A percentile compares a stretch with the other conserved stretches of the same genome.
Conservation (phyloP, 2,797 vertebrate genomes). For the Discoglossus pictus region DNA sequence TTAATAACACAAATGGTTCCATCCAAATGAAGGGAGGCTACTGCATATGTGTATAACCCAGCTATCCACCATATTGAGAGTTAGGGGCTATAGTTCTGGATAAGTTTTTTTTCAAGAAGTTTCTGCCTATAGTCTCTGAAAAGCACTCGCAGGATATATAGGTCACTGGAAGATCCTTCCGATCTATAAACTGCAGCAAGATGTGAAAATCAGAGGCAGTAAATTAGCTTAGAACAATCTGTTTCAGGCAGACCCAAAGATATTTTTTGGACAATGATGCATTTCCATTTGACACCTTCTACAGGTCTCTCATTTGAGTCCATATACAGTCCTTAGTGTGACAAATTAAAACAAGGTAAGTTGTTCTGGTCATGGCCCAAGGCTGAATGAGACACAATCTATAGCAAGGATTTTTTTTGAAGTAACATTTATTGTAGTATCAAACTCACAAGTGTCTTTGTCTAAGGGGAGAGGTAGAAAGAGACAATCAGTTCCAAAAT, state of each 20-base stretch:
- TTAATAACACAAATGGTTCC: no score
- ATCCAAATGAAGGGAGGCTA: no score
- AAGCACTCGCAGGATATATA: no score
- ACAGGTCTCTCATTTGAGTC: neutral
- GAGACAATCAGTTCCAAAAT: slow-evolving; percentile 64
- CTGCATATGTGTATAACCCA: no score
- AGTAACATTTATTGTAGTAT: slow-evolving; percentile 45
- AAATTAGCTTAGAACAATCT: neutral
- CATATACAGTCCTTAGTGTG: no score
- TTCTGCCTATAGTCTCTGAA: no score
- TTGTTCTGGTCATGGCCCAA: neutral
- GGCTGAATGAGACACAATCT: neutral
- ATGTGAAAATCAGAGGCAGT: no score
- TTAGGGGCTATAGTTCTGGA: no score
- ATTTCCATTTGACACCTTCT: neutral
- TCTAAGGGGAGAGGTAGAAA: slow-evolving; percentile 55
- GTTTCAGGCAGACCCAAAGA: neutral
- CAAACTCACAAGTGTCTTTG: slow-evolving; percentile 59
- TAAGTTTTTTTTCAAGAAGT: no score
- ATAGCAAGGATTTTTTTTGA: neutral
- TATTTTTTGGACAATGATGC: neutral
- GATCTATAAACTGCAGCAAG: no score
- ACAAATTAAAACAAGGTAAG: neutral
- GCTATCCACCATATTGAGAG: no score
- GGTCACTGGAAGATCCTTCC: no score